A percentile compares a stretch with the other conserved stretches of the same genome.
Conservation (phyloP, 2,113 vertebrate genomes). For the Nannobrachium achirus region DNA sequence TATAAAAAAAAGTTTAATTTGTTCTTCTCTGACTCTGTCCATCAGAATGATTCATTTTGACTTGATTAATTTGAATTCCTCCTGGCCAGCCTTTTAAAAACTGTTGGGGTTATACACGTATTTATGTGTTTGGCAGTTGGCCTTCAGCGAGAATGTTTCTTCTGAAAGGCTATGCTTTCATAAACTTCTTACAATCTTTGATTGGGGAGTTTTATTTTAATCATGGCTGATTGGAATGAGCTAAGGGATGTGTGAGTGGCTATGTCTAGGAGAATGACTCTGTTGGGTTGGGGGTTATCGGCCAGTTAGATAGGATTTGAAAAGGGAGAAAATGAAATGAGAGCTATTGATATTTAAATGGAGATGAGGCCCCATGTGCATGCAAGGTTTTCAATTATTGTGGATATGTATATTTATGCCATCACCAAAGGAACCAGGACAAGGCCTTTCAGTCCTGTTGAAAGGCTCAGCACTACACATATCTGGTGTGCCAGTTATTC, state of each 20-base stretch:
- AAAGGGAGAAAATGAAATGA: conserved; percentile 56
- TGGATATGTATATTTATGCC: conserved; percentile 52
- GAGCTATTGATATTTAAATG: conserved; percentile 68
- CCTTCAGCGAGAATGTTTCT: background rate
- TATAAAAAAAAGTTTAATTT: too few species aligned
- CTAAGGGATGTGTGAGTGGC: background rate
- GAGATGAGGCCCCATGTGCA: conserved; percentile 31
- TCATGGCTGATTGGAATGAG: conserved; percentile 30
- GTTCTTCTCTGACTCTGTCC: too few species aligned
- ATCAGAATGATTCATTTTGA: background rate
- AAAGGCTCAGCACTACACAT: conserved; percentile 12
- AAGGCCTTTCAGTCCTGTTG: conserved; percentile 29
- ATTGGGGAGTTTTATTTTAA: conserved; percentile 30
- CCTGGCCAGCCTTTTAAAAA: background rate
- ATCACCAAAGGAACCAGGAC: conserved; percentile 39
- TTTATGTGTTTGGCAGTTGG: background rate
- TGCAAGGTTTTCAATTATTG: conserved; percentile 59
- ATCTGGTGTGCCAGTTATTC: conserved; percentile 19
- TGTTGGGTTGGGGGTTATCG: conserved; percentile 51
- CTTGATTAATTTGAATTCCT: background rate
- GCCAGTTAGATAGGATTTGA: conserved; percentile 47
- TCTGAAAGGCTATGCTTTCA: background rate
- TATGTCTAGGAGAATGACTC: conserved; percentile 28
- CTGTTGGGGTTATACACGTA: background rate
- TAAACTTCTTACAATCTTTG: conserved; percentile 4